Evolutionary conservation across 2,888 invertebrate species (phyloP), one percentile per base, ranked within the genome.

Genomic region (Melanchra persicariae): DNA sequence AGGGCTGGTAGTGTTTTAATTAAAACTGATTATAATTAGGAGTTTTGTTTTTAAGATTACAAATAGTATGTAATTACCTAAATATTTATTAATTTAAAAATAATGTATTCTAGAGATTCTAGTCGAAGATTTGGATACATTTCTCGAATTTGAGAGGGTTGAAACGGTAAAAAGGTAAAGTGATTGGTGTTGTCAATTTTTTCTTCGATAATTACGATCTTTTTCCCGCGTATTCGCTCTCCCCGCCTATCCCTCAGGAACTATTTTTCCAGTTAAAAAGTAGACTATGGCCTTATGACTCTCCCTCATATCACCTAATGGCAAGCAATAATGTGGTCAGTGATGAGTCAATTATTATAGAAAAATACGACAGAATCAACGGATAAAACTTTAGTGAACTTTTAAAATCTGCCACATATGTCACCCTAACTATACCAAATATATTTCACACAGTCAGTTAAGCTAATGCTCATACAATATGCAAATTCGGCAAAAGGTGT

Each of bases 401-500:
- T 43, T 34, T 49, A 1, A 64, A 68, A 58, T 61, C 52, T 17
- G 30, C n/a, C n/a, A 57, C 68, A 58, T 10, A 68, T 70, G 54
- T 68, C 80, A 77, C 77, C 75, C 83, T 10, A 34, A 8, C 34
- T 34, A 70, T 43, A 8, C n/a, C 24, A 61, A 62, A 85, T 68
- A 80, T 60, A 69, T 65, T n/a, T 71, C 61, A 58, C 57, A 71
- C 64, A 71, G 26, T 83, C 58, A 3, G 58, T 68, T 77, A 79
- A 79, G 70, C 76, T 72, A 57, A 70, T 84, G 87, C 86, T 84
- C 89, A 85, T 88, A 87, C 76, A 72, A 58, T 93, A 95, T 95
- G 95, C 91, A 91, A 95, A 95, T 94, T 58, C 54, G 24, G n/a
- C 73, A 63, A 94, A 95, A 96, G 95, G 95, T 95, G 95, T 93